Conservation (phyloP, 1,140 invertebrate genomes). For the Sycophaga agraensis region DNA sequence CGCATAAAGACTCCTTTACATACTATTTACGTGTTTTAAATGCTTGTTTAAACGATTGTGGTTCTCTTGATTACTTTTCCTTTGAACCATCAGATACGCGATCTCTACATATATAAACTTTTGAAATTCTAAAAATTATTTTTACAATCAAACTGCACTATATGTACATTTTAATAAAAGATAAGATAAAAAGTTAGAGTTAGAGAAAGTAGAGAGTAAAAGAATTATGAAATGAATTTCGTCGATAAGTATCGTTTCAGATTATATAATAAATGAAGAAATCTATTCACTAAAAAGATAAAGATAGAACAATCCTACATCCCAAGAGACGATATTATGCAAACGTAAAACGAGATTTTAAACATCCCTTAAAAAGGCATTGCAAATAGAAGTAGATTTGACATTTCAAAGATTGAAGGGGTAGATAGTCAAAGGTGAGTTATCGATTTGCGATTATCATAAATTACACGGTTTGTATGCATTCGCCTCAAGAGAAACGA, state of each 20-base stretch:
- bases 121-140: no score
- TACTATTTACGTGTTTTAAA: no score
- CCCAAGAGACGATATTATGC: neutral
- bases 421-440: conserved; percentile 32
- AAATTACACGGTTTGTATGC: conserved; percentile 36
- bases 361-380: conserved; percentile 12
- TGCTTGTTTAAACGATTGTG: no score
- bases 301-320: neutral
- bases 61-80: no score
- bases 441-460: conserved; percentile 51
- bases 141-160: no score
- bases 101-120: no score
- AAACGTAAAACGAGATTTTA: conserved; percentile 12
- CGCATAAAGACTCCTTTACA: no score
- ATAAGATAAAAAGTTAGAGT: neutral
- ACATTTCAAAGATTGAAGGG: conserved; percentile 35
- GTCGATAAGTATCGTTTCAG: neutral
- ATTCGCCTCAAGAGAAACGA: neutral
- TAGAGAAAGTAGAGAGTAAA: neutral
- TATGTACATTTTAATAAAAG: neutral
- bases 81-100: no score
- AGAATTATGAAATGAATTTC: neutral
- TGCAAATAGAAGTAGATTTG: conserved; percentile 30
- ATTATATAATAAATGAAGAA: conserved; percentile 7
- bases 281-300: neutral